A percentile compares a stretch with the other conserved stretches of the same genome.
Conservation (phyloP, 2,888 invertebrate species). For the Diarsia mendica region DNA sequence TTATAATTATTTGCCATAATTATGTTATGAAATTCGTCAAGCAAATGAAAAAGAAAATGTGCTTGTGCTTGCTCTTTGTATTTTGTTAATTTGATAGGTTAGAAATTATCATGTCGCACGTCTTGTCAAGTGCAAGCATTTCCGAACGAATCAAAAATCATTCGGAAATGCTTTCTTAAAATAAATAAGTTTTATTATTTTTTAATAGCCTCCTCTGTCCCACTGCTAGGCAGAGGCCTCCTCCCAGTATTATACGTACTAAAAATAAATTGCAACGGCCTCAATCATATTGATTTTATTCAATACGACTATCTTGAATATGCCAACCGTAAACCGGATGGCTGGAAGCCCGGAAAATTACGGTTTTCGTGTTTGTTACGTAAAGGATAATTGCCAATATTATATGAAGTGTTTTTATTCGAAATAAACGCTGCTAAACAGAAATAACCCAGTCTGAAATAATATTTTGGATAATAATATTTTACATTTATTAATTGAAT, state of each 20-base stretch:
- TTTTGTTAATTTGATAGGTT: slow-evolving; percentile 33
- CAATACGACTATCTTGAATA: too few relatives aligned
- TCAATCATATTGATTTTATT: too few relatives aligned
- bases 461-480: neutral
- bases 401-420: neutral
- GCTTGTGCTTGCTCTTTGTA: slow-evolving; percentile 10
- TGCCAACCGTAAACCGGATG: too few relatives aligned
- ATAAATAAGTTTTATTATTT: too few relatives aligned
- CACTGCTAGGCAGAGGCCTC: too few relatives aligned
- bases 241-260: too few relatives aligned
- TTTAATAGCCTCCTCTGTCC: too few relatives aligned
- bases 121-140: slow-evolving; percentile 1
- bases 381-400: neutral
- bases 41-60: slow-evolving; percentile 21
- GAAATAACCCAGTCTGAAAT: neutral
- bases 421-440: neutral
- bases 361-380: neutral
- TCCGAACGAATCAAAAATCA: too few relatives aligned
- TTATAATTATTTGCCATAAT: slow-evolving; percentile 75
- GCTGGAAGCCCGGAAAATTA: neutral
- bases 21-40: slow-evolving; percentile 1
- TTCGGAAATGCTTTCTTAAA: too few relatives aligned
- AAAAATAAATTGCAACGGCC: too few relatives aligned
- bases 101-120: neutral
- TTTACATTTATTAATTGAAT: neutral